These are phyloP conservation scores for Styela clava DNA, from an alignment of 23 tunicate genomes.

Conservation along the genomic window DNA sequence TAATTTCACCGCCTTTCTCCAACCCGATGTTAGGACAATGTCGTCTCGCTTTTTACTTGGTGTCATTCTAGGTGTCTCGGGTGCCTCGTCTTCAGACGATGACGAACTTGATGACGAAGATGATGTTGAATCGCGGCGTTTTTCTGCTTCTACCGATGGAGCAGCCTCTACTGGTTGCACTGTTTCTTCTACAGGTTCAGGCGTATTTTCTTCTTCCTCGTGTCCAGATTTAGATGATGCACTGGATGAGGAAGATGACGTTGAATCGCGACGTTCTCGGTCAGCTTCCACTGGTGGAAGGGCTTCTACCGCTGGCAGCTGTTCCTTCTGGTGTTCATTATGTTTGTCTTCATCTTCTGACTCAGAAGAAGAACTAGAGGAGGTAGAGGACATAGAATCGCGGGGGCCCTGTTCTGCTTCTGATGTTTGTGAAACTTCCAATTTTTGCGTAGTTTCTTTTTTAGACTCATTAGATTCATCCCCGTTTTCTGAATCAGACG, in stretches of 20 bases:
- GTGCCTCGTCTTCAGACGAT: constrained; percentile 13
- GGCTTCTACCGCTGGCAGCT: not conserved
- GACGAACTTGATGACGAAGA: not conserved
- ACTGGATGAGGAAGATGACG: constrained; percentile 5
- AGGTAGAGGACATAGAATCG: not conserved
- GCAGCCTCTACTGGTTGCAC: not conserved
- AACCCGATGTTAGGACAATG: constrained; percentile 65
- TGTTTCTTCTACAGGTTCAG: not conserved
- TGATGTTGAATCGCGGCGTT: not conserved
- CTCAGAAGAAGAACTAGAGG: not conserved
- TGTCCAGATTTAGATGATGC: not conserved
- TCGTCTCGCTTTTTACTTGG: constrained; percentile 58
- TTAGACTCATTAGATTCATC: not conserved
- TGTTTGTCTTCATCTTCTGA: not conserved
- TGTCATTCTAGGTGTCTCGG: not conserved
- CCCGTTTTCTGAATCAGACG: not conserved
- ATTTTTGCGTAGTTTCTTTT: not conserved
- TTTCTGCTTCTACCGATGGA: not conserved
- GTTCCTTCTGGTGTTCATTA: not conserved
- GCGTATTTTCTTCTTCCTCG: not conserved
- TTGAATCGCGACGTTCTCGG: not conserved
- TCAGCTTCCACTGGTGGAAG: not conserved
- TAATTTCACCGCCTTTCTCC: constrained; percentile 86
- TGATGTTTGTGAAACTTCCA: not conserved
- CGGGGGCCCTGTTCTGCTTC: not conserved